These are phyloP conservation scores for Helarctos malayanus DNA, from an alignment of 2,797 vertebrate genomes.

Conservation along the genomic window DNA sequence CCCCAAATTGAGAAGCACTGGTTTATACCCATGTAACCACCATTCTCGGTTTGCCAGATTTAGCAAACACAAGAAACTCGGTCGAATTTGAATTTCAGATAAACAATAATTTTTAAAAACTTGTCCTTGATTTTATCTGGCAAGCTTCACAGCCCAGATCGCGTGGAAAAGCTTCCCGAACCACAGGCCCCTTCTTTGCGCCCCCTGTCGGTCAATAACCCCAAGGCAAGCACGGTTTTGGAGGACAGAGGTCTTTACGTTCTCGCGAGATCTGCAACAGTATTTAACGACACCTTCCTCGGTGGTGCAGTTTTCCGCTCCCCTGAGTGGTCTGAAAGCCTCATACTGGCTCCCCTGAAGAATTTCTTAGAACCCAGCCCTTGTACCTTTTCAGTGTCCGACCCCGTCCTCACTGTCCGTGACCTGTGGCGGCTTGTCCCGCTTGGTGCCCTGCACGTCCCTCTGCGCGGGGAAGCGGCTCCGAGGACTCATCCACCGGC, in stretches of 20 bases:
- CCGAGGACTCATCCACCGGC: not conserved
- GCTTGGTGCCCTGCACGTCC: not conserved
- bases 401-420: not conserved
- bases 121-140: not conserved
- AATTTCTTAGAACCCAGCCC: not conserved
- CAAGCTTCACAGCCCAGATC: not conserved
- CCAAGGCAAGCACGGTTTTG: not conserved
- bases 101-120: not conserved
- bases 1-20: not conserved
- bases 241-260: not conserved
- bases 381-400: not conserved
- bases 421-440: not conserved
- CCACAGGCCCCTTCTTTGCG: not conserved
- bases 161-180: not conserved
- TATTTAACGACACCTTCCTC: not conserved
- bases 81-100: conserved; percentile 8
- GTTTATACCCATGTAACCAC: not conserved
- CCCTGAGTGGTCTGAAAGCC: not conserved
- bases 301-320: not conserved
- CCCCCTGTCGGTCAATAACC: not conserved
- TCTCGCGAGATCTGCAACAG: not conserved
- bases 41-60: not conserved
- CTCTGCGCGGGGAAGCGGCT: not conserved
- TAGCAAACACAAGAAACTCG: not conserved
- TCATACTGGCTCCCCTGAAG: not conserved